Conservation (phyloP, 1,140 invertebrate species). For the Sitodiplosis mosellana region DNA sequence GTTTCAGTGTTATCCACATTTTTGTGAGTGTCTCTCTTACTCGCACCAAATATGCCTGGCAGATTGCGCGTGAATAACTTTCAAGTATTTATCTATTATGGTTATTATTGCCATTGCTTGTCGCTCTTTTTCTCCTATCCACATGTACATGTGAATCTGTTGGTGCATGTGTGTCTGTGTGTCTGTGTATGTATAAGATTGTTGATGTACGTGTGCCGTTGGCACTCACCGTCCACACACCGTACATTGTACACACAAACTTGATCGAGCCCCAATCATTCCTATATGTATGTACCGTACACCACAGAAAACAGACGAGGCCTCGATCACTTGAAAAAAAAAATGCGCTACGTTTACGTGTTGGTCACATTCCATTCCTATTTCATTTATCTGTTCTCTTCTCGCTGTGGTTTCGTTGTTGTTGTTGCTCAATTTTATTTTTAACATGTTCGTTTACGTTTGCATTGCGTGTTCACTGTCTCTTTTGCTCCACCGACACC, state of each 20-base stretch:
- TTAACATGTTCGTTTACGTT: conserved; percentile 18
- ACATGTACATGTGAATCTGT: not conserved
- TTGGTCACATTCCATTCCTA: conserved; percentile 11
- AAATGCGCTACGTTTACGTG: too few species aligned
- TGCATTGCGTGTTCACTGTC: conserved; percentile 15
- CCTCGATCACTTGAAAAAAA: conserved; percentile 12
- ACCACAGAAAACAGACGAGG: not conserved
- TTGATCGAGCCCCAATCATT: too few species aligned
- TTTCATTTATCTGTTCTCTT: conserved; percentile 17
- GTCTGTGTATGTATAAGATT: too few species aligned
- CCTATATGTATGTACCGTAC: not conserved
- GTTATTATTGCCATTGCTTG: conserved; percentile 1
- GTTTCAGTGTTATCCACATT: too few species aligned
- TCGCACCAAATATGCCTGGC: too few species aligned
- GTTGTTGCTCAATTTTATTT: conserved; percentile 14
- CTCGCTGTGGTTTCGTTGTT: not conserved
- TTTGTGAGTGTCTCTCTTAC: too few species aligned
- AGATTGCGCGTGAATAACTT: too few species aligned
- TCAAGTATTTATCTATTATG: too few species aligned
- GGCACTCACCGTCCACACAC: too few species aligned
- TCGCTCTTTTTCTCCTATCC: not conserved
- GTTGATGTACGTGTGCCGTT: too few species aligned
- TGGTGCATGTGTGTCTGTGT: too few species aligned
- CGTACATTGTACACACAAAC: too few species aligned
- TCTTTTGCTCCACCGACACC: not conserved